Conservation (phyloP, 1,140 invertebrate species). For the Trichonephila inaurata region DNA sequence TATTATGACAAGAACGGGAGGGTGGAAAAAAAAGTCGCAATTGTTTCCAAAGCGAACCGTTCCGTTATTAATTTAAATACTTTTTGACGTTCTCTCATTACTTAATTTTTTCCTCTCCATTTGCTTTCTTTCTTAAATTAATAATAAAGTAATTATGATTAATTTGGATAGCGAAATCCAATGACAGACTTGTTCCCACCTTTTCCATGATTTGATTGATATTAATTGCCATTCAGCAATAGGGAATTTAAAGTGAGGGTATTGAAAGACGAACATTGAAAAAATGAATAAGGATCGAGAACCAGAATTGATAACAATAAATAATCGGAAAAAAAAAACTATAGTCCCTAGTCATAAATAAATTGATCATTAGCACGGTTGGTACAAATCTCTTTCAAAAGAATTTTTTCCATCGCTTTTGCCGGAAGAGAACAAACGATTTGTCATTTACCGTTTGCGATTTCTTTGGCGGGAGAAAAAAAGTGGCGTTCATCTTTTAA, state of each 20-base stretch:
- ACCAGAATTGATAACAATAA: slow-evolving; percentile 67
- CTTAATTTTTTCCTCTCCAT: slow-evolving; percentile 67
- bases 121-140: slow-evolving; percentile 72
- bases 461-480: not conserved
- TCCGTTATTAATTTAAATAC: slow-evolving; percentile 76
- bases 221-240: slow-evolving; percentile 63
- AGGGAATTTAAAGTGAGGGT: slow-evolving; percentile 47
- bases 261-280: not conserved
- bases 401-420: slow-evolving; percentile 38
- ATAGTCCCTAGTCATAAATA: slow-evolving; percentile 33
- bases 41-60: slow-evolving; percentile 70
- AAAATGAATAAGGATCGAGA: slow-evolving; percentile 19
- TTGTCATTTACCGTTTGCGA: slow-evolving; percentile 65
- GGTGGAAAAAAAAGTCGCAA: slow-evolving; percentile 51
- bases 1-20: slow-evolving; percentile 32
- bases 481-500: slow-evolving; percentile 37
- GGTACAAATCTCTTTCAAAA: slow-evolving; percentile 46
- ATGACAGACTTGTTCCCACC: slow-evolving; percentile 72
- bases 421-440: slow-evolving; percentile 44
- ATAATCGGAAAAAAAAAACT: slow-evolving; percentile 46
- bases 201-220: slow-evolving; percentile 73
- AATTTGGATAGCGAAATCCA: slow-evolving; percentile 71
- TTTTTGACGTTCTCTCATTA: slow-evolving; percentile 75
- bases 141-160: slow-evolving; percentile 76
- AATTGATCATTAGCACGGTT: slow-evolving; percentile 70